Evolutionary conservation across 2,888 invertebrate genomes (phyloP), one percentile per base, ranked within the genome.

Genomic region (Bellardia pandia): DNA sequence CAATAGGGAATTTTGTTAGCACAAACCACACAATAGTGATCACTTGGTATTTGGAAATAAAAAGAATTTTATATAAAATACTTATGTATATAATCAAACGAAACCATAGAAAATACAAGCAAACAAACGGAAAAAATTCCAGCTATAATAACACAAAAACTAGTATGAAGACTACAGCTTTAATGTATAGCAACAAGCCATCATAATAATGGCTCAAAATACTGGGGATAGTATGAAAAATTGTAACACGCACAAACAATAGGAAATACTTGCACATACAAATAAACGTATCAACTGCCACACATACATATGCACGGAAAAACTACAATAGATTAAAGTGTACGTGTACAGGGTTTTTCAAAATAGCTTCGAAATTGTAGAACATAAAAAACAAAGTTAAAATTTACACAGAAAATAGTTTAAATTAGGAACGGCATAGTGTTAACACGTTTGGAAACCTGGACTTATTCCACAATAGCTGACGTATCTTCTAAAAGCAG

Each of bases 211-310:
- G 11, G n/a, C 14, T 42, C 23, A 14, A 13, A 64, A 64, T 82
- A 9, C 16, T 60, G 56, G 42, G 71, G 3, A 62, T 71, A 83
- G 77, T 62, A 83, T 71, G 71, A 77, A 48, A 77, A 56, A 77
- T 72, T 64, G n/a, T 66, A 66, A 40, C 72, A 84, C 71, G 77
- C 30, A 72, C 77, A 13, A 16, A 69, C 68, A 62, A 82, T 76
- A 42, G 9, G 53, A 37, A 58, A 13, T 48, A 58, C 16, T n/a
- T 11, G 42, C 7, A 80, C 11, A 23, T 0, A 14, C 51, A 62
- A 2, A 71, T 7, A 16, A 13, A 42, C 33, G 30, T 5, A 58
- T 11, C 13, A 45, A 13, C 30, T 16, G 8, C 42, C 42, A 56
- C 64, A n/a, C 1, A 72, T 30, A 37, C 37, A 37, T 6, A 0